Base-by-base conservation (phyloP, 2,113 vertebrate species). In the Albula goreensis region DNA sequence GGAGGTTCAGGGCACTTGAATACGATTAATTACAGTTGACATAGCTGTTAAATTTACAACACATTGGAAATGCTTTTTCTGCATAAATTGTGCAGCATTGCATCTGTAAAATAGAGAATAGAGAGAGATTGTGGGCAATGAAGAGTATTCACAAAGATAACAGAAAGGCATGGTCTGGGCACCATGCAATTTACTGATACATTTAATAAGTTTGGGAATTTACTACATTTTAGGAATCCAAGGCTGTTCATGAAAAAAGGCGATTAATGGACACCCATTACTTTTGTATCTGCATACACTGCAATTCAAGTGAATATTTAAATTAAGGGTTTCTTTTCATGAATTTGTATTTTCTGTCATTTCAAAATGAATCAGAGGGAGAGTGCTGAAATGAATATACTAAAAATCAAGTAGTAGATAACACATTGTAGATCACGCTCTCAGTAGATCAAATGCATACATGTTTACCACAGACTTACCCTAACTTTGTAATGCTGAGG, bases 401-500 rank as follows among this genome's bases (percentile, higher is more conserved):
- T 41, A 41, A 41, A 41, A 41, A 41, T 41, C 31, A 1, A 41
- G 31, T 41, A 41, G 31, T 41, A 41, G 31, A 41, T 41, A 41
- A 41, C 31, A 79, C 78, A 15, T 50, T 56, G 12, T 70, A 22
- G 15, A 70, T 41, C 31, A 41, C 31, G 31, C 31, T 41, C 31
- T 41, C 66, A 19, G 66, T 70, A 2, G 15, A 10, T 19, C 49
- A 50, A 17, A 49, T 15, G 78, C 41, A 79, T 31, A 79, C 13
- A 79, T 50, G 5, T 79, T 5, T 48, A 78, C 41, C 15, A 13
- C 63, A 70, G 63, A 41, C 78, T 79, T 79, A 2, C 41, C 12
- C 13, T 25, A 31, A 11, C 70, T 74, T 74, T 74, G 8, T 49
- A 89, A 88, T 85, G 84, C 80, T 84, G 82, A 48, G 66, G 79